These are phyloP conservation scores for Ctenoplectra terminalis DNA, from an alignment of 1,140 invertebrate genomes.

Conservation along the genomic window DNA sequence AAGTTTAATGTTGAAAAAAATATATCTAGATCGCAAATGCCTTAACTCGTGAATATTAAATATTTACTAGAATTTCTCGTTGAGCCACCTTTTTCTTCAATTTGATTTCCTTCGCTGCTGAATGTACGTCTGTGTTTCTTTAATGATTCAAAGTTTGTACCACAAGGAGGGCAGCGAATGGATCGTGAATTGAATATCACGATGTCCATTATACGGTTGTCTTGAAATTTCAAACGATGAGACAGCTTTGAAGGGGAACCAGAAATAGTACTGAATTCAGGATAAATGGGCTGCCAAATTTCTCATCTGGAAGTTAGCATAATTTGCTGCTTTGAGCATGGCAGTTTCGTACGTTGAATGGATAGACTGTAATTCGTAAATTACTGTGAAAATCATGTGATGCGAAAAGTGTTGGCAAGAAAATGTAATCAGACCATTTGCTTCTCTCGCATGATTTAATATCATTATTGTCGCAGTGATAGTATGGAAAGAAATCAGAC, in stretches of 20 bases:
- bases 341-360: neutral
- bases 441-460: no score
- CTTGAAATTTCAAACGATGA: conserved; percentile 3
- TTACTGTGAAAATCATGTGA: neutral
- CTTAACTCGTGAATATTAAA: no score
- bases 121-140: neutral
- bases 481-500: neutral
- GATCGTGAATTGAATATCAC: neutral
- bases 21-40: no score
- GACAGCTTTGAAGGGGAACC: neutral
- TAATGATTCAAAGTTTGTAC: neutral
- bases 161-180: no score
- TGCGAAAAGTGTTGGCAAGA: no score
- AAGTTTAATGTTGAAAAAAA: no score
- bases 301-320: neutral
- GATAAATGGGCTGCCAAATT: neutral
- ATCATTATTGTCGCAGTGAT: neutral
- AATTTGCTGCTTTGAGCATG: neutral
- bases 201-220: conserved; percentile 1
- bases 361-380: neutral
- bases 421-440: no score
- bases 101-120: neutral
- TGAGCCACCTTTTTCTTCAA: neutral
- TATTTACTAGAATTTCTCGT: neutral
- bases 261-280: conserved; percentile 5